Base-by-base conservation (phyloP, 2,113 vertebrate species). In the Heteronetta atricapilla region DNA sequence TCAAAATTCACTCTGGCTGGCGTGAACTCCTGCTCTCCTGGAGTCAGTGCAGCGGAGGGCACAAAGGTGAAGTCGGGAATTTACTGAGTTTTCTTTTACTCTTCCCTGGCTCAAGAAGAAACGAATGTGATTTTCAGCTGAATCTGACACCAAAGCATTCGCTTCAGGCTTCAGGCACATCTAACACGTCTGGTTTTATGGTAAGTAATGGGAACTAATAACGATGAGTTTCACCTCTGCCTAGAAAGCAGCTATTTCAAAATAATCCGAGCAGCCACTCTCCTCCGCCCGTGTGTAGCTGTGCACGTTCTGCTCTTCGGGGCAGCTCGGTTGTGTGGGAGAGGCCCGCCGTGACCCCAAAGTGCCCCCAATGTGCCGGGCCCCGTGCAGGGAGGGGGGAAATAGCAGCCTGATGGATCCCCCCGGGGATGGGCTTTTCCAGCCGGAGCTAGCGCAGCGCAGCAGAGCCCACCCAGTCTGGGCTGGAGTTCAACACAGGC, bases 171-270 rank as follows among this genome's bases (percentile, higher is more conserved):
- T 92, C 4, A 26, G 86, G 85, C 87, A 68, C 87, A 86, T 94
- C 68, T 96, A 85, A 95, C 12, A 1, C 86, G 79, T 72, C 88
- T 91, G 79, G 67, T 82, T 95, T 95, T 96, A 94, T 96, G 72
- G 93, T 95, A 95, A 97, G 85, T 95, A 88, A 93, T 96, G 82
- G 89, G 64, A 95, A 67, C 89, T 96, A 96, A 95, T 96, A 95
- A 95, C 55, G 19, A 85, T 86, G 86, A 91, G 86, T 80, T 91
- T 94, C 91, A 86, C 93, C 79, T 95, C 91, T 93, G 85, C 79
- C 89, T 93, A 88, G 82, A 66, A 95, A 95, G 91, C 72, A 94
- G 82, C 75, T 93, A 91, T 95, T 95, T 95, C 91, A 97, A 88
- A 93, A 90, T 82, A 87, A 94, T 92, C 80, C 56, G 13, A 90